Evolutionary conservation across 2,888 invertebrate genomes (phyloP).

Genomic region (Diabrotica balteata): DNA sequence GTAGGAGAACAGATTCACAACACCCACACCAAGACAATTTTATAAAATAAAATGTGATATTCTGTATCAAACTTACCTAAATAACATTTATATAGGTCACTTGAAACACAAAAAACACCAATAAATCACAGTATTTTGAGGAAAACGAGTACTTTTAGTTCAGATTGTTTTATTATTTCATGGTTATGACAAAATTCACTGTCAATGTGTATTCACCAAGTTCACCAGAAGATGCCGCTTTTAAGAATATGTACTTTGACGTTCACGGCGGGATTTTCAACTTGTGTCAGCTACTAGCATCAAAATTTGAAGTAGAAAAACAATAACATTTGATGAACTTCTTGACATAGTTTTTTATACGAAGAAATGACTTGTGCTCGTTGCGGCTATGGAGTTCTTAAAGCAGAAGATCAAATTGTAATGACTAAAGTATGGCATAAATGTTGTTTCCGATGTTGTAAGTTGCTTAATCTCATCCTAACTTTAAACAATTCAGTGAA

Average conservation of each 20-base stretch:
- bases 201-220: slow-evolving; percentile 34
- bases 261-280: slow-evolving; percentile 31
- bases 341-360: not conserved
- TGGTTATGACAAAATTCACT: slow-evolving; percentile 51
- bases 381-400: slow-evolving; percentile 46
- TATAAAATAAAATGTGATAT: slow-evolving; percentile 16
- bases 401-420: slow-evolving; percentile 46
- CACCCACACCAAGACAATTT: slow-evolving; percentile 43
- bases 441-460: slow-evolving; percentile 50
- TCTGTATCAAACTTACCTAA: slow-evolving; percentile 35
- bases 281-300: slow-evolving; percentile 18
- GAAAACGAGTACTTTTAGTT: slow-evolving; percentile 43
- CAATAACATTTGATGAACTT: slow-evolving; percentile 12
- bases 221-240: slow-evolving; percentile 38
- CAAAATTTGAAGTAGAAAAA: slow-evolving; percentile 29
- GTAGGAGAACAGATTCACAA: slow-evolving; percentile 35
- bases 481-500: slow-evolving; percentile 12
- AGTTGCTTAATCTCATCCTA: slow-evolving; percentile 32
- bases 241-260: slow-evolving; percentile 28
- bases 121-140: slow-evolving; percentile 42
- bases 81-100: slow-evolving; percentile 35
- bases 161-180: slow-evolving; percentile 49
- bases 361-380: slow-evolving; percentile 45
- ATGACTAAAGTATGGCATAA: slow-evolving; percentile 52
- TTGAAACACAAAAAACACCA: slow-evolving; percentile 38